A percentile compares a stretch with the other conserved stretches of the same genome.
phyloP scores from a whole-genome alignment of 2,113 vertebrate genomes.

The Barnardius zonarius region DNA sequence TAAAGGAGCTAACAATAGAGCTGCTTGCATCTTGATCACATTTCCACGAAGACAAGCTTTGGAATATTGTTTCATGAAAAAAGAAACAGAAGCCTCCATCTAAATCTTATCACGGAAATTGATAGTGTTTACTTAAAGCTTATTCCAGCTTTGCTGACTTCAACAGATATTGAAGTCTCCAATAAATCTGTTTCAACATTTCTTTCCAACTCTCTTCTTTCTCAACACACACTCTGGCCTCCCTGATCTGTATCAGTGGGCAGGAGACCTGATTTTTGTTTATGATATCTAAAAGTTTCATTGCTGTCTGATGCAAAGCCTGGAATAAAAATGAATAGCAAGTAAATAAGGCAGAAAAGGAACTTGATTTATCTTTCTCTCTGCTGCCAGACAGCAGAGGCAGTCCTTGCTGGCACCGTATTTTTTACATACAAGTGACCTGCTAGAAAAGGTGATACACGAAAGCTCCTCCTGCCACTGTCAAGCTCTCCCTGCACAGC shows the following conservation, averaged over 20 bases:
- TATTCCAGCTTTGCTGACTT: slow-evolving; percentile 61
- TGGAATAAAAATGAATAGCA: slow-evolving; percentile 32
- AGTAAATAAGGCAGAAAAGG: slow-evolving; percentile 54
- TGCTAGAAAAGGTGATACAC: neutral
- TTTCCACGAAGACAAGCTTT: slow-evolving; percentile 42
- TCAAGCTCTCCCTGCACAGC: neutral
- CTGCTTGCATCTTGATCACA: slow-evolving; percentile 33
- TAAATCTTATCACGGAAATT: slow-evolving; percentile 66
- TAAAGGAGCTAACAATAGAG: neutral
- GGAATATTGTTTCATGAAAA: slow-evolving; percentile 27
- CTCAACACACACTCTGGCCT: slow-evolving; percentile 26
- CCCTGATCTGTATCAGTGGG: slow-evolving; percentile 41
- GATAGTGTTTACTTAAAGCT: slow-evolving; percentile 67
- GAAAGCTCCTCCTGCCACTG: neutral
- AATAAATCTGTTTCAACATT: slow-evolving; percentile 51
- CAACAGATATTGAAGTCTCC: slow-evolving; percentile 62
- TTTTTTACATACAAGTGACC: neutral
- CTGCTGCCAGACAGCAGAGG: neutral
- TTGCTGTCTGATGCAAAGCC: slow-evolving; percentile 23
- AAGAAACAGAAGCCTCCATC: slow-evolving; percentile 12
- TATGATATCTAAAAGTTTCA: slow-evolving; percentile 53
- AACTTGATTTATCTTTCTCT: slow-evolving; percentile 31
- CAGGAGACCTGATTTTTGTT: slow-evolving; percentile 42
- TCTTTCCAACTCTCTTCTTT: slow-evolving; percentile 38
- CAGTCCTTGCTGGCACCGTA: neutral